Evolutionary conservation across 37 sponge, comb jelly and placozoan species (phyloP).

Genomic region (Haliclona indistincta): DNA sequence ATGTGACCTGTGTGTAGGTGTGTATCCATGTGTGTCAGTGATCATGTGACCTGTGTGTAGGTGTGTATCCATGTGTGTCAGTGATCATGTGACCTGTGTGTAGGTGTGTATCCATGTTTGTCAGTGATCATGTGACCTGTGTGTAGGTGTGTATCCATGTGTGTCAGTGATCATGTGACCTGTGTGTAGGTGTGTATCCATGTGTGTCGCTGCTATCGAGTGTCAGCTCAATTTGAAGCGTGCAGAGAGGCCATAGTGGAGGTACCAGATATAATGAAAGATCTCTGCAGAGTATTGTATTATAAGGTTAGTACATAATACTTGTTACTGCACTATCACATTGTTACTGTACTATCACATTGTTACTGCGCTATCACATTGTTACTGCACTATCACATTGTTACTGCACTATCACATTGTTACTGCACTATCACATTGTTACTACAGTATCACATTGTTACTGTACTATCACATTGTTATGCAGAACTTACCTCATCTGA

Average conservation of each 20-base stretch:
- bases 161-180: background rate
- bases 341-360: background rate
- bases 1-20: too few species aligned
- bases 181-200: conserved; percentile 73
- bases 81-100: too few species aligned
- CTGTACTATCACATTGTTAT: background rate
- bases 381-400: background rate
- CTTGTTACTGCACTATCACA: background rate
- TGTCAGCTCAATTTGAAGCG: conserved; percentile 94
- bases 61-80: too few species aligned
- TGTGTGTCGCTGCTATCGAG: conserved; percentile 90
- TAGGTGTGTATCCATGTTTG: too few species aligned
- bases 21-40: too few species aligned
- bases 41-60: too few species aligned
- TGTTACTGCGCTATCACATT: background rate
- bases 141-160: too few species aligned
- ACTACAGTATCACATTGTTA: background rate
- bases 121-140: too few species aligned
- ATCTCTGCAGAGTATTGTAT: conserved; percentile 87
- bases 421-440: background rate
- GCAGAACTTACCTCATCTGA: conserved; percentile 78
- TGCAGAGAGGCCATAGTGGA: conserved; percentile 91
- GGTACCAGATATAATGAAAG: conserved; percentile 73
- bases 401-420: background rate
- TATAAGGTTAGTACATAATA: conserved; percentile 64